Conservation (phyloP, 2,113 vertebrate species). For the Eudorcas thomsonii region DNA sequence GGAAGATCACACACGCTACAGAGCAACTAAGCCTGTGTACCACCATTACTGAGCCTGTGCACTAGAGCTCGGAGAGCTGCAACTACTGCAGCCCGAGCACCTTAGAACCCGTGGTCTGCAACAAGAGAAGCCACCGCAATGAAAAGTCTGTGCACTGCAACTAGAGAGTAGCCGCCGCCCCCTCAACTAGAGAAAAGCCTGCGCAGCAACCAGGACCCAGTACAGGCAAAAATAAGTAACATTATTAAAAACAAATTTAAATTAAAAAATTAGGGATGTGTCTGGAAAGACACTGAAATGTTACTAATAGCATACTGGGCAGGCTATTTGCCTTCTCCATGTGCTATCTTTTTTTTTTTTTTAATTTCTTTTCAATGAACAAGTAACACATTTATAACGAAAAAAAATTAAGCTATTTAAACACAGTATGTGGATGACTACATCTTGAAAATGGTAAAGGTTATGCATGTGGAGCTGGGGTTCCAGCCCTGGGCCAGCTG, state of each 20-base stretch:
- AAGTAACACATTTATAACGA: neutral
- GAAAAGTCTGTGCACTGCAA: neutral
- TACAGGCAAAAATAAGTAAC: neutral
- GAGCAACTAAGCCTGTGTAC: neutral
- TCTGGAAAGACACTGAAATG: neutral
- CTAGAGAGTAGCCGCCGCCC: neutral
- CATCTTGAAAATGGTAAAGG: neutral
- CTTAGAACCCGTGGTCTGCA: neutral
- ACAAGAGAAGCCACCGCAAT: neutral
- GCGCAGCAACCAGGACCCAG: neutral
- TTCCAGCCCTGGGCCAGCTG: accelerated
- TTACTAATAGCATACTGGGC: accelerated
- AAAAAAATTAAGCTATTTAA: neutral
- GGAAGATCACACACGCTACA: neutral
- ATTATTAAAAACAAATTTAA: neutral
- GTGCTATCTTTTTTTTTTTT: neutral
- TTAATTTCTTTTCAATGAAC: neutral
- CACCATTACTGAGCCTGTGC: neutral
- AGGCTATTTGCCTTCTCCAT: neutral
- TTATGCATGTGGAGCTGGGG: accelerated
- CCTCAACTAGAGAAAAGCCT: neutral
- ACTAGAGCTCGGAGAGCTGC: neutral
- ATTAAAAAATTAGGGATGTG: neutral
- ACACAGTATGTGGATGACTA: neutral
- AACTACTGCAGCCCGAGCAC: neutral